A percentile compares a stretch with the other conserved stretches of the same genome.
phyloP scores from a whole-genome alignment of 2,113 vertebrate species.

The Oceanites oceanicus region DNA sequence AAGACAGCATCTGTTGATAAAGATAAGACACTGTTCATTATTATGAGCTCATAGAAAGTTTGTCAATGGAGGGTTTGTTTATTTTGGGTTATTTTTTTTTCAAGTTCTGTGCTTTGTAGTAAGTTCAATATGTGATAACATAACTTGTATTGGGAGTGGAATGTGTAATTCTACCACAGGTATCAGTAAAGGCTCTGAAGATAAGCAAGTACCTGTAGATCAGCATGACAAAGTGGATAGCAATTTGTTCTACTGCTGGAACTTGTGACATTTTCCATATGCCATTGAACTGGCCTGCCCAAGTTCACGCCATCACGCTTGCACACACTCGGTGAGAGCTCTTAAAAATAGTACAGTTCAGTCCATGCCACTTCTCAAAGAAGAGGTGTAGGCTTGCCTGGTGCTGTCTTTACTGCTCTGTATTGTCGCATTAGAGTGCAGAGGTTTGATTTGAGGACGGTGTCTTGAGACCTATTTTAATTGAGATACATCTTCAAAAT shows the following conservation, averaged over 20 bases:
- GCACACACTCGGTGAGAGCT: not conserved
- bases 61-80: constrained; percentile 54
- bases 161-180: constrained; percentile 29
- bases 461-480: not conserved
- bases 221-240: constrained; percentile 51
- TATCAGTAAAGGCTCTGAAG: constrained; percentile 59
- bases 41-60: constrained; percentile 19
- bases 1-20: constrained; percentile 58
- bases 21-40: constrained; percentile 45
- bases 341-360: not conserved
- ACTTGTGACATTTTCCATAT: constrained; percentile 23
- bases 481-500: not conserved
- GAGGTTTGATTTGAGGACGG: not conserved
- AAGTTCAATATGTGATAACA: constrained; percentile 42
- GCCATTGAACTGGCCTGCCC: not conserved
- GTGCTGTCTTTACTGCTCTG: not conserved
- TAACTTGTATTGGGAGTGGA: constrained; percentile 39
- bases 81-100: not conserved
- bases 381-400: not conserved
- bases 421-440: accelerated
- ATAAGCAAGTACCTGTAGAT: constrained; percentile 65
- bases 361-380: not conserved
- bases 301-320: not conserved
- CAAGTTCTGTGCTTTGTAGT: constrained; percentile 37
- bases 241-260: constrained; percentile 22